Base-by-base conservation (phyloP, 2,888 invertebrate genomes). In the Syrista parreyssii region DNA sequence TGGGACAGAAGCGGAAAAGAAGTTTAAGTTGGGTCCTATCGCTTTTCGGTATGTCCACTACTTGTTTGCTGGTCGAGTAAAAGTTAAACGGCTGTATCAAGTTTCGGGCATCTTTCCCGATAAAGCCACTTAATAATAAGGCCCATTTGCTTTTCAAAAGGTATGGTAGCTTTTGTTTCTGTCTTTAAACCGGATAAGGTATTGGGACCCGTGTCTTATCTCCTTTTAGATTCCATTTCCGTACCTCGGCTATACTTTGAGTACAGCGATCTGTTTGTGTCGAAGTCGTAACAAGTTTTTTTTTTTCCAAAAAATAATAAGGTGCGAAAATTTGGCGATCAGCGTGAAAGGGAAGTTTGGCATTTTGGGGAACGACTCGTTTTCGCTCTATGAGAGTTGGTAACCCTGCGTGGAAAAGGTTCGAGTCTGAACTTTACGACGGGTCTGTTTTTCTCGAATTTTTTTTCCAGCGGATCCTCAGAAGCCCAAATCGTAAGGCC, bases 41-140 rank as follows among this genome's bases (percentile, higher is more conserved):
- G 82, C 74, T 69, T 73, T 71, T 83, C 74, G 73, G 82, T 82
- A 84, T 83, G 85, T 87, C 79, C 82, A 77, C 81, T 79, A 79
- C 82, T 84, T 84, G 86, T 84, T 85, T 82, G 85, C 85, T 79
- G 82, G 82, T 81, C 82, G 85, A 86, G 83, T 86, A 85, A 86
- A 86, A 87, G 84, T 87, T 86, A 86, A 87, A 87, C 83, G 86
- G 82, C 79, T 82, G 79, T 86, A 83, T 86, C 83, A 81, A 71
- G 82, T 32, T 73, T 75, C 35, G 74, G 69, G 79, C 81, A 82
- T 85, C 82, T 80, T 78, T 68, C 74, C 77, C 82, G 84, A 86
- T 87, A 87, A 86, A 84, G 81, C 79, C 80, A 81, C 87, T 86
- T 87, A 87, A 86, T 86, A 86, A 86, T 86, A 79, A 78, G 80